phyloP scores from a whole-genome alignment of 2,888 invertebrate genomes.

The Hofmannophila pseudospretella region DNA sequence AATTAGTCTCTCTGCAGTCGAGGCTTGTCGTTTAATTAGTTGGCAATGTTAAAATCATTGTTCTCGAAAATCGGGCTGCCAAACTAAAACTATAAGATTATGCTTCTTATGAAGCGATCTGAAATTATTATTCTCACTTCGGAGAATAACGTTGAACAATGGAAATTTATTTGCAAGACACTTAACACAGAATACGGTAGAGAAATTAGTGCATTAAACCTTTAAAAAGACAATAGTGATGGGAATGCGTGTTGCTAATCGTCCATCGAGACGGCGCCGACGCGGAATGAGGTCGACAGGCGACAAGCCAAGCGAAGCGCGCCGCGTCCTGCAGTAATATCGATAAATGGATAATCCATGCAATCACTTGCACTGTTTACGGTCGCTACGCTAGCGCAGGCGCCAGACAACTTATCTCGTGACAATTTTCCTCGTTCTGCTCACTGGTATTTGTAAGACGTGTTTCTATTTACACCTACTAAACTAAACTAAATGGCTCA shows the following conservation, averaged over 20 bases:
- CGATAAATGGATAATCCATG: slow-evolving; percentile 43
- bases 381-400: slow-evolving; percentile 22
- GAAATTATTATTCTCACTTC: too few relatives aligned
- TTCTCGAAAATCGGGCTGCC: too few relatives aligned
- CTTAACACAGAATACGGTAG: slow-evolving; percentile 7
- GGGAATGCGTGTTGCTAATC: slow-evolving; percentile 45
- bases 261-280: slow-evolving; percentile 41
- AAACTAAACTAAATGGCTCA: too few relatives aligned
- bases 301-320: slow-evolving; percentile 42
- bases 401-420: slow-evolving; percentile 25
- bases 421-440: slow-evolving; percentile 20
- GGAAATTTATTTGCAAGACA: too few relatives aligned
- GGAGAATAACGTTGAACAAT: too few relatives aligned
- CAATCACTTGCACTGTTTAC: slow-evolving; percentile 24
- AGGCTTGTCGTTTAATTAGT: too few relatives aligned
- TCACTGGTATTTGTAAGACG: slow-evolving; percentile 4
- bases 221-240: slow-evolving; percentile 61
- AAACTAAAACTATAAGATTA: too few relatives aligned
- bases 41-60: too few relatives aligned
- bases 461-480: background rate
- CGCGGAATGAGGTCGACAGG: slow-evolving; percentile 48
- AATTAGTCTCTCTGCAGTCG: too few relatives aligned
- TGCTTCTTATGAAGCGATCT: too few relatives aligned
- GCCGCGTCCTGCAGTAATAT: slow-evolving; percentile 34
- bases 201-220: slow-evolving; percentile 22